Evolutionary conservation across 2,797 vertebrate species (phyloP).

Genomic region (Carapus acus): DNA sequence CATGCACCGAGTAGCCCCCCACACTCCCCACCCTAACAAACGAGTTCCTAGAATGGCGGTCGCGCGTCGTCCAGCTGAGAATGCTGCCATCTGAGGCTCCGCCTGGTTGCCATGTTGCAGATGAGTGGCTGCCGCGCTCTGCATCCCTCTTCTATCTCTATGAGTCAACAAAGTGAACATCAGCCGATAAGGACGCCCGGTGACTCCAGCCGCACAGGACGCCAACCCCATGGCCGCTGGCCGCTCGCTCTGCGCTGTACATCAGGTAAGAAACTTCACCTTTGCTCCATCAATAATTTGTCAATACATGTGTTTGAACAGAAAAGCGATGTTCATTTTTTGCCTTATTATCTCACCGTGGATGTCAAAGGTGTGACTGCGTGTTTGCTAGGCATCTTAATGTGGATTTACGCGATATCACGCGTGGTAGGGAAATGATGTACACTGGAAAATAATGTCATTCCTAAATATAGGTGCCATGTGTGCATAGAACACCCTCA

Average conservation of each 20-base stretch:
- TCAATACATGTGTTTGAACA: conserved; percentile 16
- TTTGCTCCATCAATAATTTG: conserved; percentile 49
- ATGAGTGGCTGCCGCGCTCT: conserved; percentile 51
- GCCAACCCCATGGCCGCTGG: conserved; percentile 38
- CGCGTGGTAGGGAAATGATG: too few relatives aligned
- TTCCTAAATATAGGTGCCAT: too few relatives aligned
- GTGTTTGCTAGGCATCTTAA: neutral
- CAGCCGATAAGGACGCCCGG: conserved; percentile 51
- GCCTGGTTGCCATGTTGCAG: conserved; percentile 60
- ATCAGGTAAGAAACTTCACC: conserved; percentile 59
- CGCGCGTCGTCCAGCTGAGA: neutral
- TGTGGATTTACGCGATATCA: too few relatives aligned
- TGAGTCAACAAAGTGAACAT: conserved; percentile 65
- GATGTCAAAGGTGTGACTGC: neutral
- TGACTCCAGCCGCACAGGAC: conserved; percentile 23
- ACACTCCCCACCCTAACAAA: too few relatives aligned
- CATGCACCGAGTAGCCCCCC: too few relatives aligned
- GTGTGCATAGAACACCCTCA: too few relatives aligned
- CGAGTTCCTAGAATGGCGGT: neutral
- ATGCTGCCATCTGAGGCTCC: conserved; percentile 31
- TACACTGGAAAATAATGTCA: too few relatives aligned
- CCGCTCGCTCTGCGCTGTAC: conserved; percentile 34
- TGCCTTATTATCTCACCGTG: conserved; percentile 1
- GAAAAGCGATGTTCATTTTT: conserved; percentile 2
- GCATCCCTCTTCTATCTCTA: conserved; percentile 48